phyloP scores from a whole-genome alignment of 2,888 invertebrate species.

The Drosophila colorata region DNA sequence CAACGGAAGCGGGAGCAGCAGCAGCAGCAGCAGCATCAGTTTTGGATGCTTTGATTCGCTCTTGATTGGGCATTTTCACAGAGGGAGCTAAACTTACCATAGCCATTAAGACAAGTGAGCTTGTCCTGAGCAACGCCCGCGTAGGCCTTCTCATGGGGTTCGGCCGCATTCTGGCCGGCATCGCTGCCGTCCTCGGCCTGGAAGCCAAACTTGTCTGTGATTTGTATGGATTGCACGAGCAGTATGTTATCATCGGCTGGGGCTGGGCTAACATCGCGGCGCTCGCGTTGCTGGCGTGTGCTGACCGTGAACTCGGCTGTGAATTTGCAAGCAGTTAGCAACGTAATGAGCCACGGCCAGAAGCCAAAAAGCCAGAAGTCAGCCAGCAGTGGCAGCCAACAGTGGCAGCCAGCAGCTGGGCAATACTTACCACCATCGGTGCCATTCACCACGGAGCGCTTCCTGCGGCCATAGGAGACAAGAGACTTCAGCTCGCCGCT shows the following conservation, averaged over 20 bases:
- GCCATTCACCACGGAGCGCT: slow-evolving; percentile 88
- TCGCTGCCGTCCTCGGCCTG: slow-evolving; percentile 87
- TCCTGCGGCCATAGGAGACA: slow-evolving; percentile 93
- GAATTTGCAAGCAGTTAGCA: slow-evolving; percentile 54
- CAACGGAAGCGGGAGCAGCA: slow-evolving; percentile 6
- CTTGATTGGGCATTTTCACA: slow-evolving; percentile 79
- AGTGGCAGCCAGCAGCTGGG: slow-evolving; percentile 6
- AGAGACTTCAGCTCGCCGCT: slow-evolving; percentile 93
- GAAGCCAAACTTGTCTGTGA: slow-evolving; percentile 96
- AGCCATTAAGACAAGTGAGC: slow-evolving; percentile 85
- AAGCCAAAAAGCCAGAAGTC: slow-evolving; percentile 3
- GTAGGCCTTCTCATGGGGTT: slow-evolving; percentile 90
- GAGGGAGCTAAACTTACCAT: slow-evolving; percentile 82
- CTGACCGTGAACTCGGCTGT: slow-evolving; percentile 78
- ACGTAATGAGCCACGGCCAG: slow-evolving; percentile 30
- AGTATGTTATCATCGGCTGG: slow-evolving; percentile 92
- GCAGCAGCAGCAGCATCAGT: slow-evolving; percentile 9
- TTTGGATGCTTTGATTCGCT: slow-evolving; percentile 60
- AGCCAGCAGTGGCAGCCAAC: too few relatives aligned
- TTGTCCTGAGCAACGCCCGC: slow-evolving; percentile 88
- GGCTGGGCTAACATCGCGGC: slow-evolving; percentile 71
- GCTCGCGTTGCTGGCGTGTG: slow-evolving; percentile 76
- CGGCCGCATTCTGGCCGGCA: slow-evolving; percentile 80
- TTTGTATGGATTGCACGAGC: slow-evolving; percentile 95
- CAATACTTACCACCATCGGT: slow-evolving; percentile 82